These are phyloP conservation scores for Chelon labrosus DNA, from an alignment of 2,797 vertebrate species.

Conservation along the genomic window DNA sequence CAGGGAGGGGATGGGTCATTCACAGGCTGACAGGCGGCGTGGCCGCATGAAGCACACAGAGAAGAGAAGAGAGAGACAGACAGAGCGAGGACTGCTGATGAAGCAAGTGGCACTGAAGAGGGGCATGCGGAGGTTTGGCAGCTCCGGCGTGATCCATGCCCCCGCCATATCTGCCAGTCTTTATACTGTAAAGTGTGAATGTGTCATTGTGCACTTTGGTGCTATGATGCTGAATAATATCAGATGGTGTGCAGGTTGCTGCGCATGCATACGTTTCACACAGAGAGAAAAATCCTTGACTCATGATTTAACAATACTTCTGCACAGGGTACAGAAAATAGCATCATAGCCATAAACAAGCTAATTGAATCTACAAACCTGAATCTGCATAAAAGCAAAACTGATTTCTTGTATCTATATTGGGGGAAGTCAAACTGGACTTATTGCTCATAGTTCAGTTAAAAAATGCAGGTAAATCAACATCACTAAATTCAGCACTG, in stretches of 20 bases:
- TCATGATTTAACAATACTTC: background rate
- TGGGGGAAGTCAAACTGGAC: background rate
- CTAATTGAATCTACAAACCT: background rate
- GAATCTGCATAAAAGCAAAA: background rate
- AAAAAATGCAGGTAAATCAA: background rate
- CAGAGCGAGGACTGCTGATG: slow-evolving; percentile 70
- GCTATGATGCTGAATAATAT: slow-evolving; percentile 4
- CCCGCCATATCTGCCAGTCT: slow-evolving; percentile 45
- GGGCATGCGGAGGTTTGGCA: slow-evolving; percentile 56
- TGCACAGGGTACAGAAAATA: background rate
- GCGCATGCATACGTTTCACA: background rate
- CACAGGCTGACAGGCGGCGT: slow-evolving; percentile 63
- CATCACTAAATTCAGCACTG: background rate
- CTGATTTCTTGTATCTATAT: background rate
- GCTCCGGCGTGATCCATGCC: slow-evolving; percentile 55
- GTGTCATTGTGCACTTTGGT: slow-evolving; percentile 22
- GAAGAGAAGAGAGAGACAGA: slow-evolving; percentile 11
- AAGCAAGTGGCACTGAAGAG: slow-evolving; percentile 61
- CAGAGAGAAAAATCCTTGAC: background rate
- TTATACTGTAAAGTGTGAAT: slow-evolving; percentile 15
- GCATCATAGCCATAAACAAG: background rate
- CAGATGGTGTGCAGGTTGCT: slow-evolving; percentile 1
- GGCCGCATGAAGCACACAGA: slow-evolving; percentile 41
- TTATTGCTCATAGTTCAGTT: too few species aligned
- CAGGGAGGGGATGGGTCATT: slow-evolving; percentile 61